Evolutionary conservation across 1,140 invertebrate species (phyloP), one percentile per base, ranked within the genome.

Genomic region (Coptotermes formosanus): DNA sequence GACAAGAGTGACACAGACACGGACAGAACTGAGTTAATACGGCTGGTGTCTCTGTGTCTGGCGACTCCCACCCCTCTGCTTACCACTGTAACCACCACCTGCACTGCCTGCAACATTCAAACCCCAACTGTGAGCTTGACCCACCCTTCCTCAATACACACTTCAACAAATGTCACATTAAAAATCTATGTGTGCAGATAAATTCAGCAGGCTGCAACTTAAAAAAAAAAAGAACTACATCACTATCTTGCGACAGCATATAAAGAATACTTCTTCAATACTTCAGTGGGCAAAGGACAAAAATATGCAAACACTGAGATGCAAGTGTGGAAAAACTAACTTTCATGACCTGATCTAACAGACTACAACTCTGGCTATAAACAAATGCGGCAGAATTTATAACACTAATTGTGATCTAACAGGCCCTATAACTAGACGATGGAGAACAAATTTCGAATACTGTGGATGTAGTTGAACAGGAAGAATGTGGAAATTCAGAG

Each of bases 21-120:
- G 21, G 52, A 44, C 52, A 55, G 52, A 44, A 69, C 25, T 87
- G 87, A 89, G 89, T 93, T 94, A 95, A 92, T 96, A 96, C 89
- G 95, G 95, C 92, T 95, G 94, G 92, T 95, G 94, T 93, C 95
- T 94, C 92, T 95, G 94, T 91, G 94, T 94, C 90, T 94, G 92
- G 90, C 94, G 94, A 88, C 93, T 93, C 90, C 93, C 93, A 91
- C 94, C 93, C 88, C 91, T 92, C 92, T 94, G 94, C 92, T 94
- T 93, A 89, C 93, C 92, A 89, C 92, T 92, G 91, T 93, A 93
- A 90, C 92, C 92, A 87, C 89, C 88, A 88, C 91, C 91, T 90
- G 86, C 59, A 86, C 84, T 87, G 85, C 85, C 87, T 86, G 88
- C 84, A 86, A 89, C 87, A 89, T 86, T 87, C 87, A 89, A 89